Base-by-base conservation (phyloP, 2,888 invertebrate genomes). In the Ophion ventricosus region DNA sequence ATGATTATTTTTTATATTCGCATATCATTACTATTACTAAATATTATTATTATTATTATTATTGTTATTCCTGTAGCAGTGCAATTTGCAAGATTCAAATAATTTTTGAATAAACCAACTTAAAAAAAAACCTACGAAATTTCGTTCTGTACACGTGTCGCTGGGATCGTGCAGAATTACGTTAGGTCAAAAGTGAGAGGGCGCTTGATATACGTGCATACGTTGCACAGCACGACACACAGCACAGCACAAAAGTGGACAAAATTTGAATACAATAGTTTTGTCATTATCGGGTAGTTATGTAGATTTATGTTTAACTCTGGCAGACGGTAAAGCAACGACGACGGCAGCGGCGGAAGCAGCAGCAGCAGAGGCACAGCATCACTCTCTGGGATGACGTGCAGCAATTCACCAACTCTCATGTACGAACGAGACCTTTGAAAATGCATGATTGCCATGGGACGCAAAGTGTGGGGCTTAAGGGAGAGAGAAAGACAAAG, bases 361-460 rank as follows among this genome's bases (percentile, higher is more conserved):
- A 43, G 43, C 3, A 17, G 14, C 49, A 49, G 17, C 49, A 49
- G 49, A 49, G 57, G 23, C 20, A 57, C 57, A 57, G 57, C 10
- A 20, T 57, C 49, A 20, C 25, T 67, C 49, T 67, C 67, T 49
- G 35, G 43, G n/a, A 29, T 61, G 73, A 61, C 64, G 57, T 49
- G 70, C 79, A 66, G 14, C 57, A 69, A 75, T 35, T 56, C 56
- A 14, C 29, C 11, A 49, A 35, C 8, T 40, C 57, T 49, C 29
- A 2, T 35, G 70, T 49, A 10, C 14, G 20, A 64, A 73, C 70
- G 76, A 80, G 35, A 29, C 73, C 74, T 81, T 57, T 23, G 63
- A 64, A 74, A 74, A 77, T 77, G 64, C 49, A 49, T 49, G 49
- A 17, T 56, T 70, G 70, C 49, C 54, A 26, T 77, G 64, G 59